phyloP scores from a whole-genome alignment of 2,113 vertebrate species.

The Probosciger aterrimus region DNA sequence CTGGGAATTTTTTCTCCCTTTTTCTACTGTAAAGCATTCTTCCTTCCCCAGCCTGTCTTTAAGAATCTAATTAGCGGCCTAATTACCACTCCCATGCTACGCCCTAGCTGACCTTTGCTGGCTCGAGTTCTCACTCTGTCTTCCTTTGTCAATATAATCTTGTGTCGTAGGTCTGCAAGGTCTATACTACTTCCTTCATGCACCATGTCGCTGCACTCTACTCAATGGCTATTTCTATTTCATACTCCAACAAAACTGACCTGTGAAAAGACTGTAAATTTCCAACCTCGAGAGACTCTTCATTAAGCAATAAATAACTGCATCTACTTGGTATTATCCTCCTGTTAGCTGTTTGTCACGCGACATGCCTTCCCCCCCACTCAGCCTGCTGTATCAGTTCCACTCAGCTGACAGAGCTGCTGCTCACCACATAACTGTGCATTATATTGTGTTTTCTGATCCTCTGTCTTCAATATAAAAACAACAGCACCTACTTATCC shows the following conservation, averaged over 20 bases:
- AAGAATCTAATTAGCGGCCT: slow-evolving; percentile 41
- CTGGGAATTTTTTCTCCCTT: neutral
- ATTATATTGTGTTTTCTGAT: neutral
- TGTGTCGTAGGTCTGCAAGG: neutral
- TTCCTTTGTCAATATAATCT: neutral
- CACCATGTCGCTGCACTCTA: fast-evolving
- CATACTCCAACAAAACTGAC: neutral
- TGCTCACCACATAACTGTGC: neutral
- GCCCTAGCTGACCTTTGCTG: neutral
- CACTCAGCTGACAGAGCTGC: neutral
- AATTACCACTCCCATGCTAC: neutral
- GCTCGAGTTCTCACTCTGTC: neutral
- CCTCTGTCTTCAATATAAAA: neutral
- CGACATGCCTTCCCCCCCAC: neutral
- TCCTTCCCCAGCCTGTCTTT: neutral
- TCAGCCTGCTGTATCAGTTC: neutral
- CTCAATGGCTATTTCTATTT: neutral
- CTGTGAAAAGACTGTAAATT: slow-evolving; percentile 7
- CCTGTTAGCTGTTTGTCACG: neutral
- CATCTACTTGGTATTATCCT: neutral
- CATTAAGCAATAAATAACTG: slow-evolving; percentile 35
- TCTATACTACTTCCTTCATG: neutral
- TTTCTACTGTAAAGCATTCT: neutral
- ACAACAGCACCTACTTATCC: neutral
- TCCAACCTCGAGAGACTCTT: slow-evolving; percentile 8